phyloP scores from a whole-genome alignment of 2,113 vertebrate species.

The Gymnobelideus leadbeateri region DNA sequence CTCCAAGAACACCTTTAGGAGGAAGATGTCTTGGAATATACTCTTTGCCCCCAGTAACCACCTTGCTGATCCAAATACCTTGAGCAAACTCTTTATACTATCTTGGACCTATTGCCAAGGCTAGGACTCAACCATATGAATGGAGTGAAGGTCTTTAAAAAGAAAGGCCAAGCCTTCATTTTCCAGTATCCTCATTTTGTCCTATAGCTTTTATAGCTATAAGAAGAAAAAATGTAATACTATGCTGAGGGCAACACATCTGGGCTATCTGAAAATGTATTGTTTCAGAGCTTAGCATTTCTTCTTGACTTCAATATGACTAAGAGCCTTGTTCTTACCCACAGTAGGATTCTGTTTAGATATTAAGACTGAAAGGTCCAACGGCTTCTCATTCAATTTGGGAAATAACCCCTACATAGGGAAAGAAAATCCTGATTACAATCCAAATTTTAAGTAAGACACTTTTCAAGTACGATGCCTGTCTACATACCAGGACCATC shows the following conservation, averaged over 20 bases:
- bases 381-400: not conserved
- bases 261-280: not conserved
- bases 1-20: not conserved
- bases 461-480: conserved; percentile 25
- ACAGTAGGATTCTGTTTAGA: not conserved
- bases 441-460: not conserved
- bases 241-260: not conserved
- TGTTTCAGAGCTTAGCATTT: not conserved
- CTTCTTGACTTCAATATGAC: not conserved
- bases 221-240: not conserved
- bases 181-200: not conserved
- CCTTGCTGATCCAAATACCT: not conserved
- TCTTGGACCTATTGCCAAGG: not conserved
- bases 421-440: conserved; percentile 50
- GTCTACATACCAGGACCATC: conserved; percentile 56
- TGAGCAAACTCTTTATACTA: not conserved
- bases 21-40: not conserved
- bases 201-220: rapidly evolving
- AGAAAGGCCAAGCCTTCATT: not conserved
- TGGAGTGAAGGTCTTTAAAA: not conserved
- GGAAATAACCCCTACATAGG: not conserved
- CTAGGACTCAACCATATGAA: not conserved
- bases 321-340: not conserved
- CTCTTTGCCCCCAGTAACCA: not conserved
- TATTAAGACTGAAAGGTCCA: not conserved